phyloP scores from a whole-genome alignment of 1,140 invertebrate species.

The Magallana ariakensis region DNA sequence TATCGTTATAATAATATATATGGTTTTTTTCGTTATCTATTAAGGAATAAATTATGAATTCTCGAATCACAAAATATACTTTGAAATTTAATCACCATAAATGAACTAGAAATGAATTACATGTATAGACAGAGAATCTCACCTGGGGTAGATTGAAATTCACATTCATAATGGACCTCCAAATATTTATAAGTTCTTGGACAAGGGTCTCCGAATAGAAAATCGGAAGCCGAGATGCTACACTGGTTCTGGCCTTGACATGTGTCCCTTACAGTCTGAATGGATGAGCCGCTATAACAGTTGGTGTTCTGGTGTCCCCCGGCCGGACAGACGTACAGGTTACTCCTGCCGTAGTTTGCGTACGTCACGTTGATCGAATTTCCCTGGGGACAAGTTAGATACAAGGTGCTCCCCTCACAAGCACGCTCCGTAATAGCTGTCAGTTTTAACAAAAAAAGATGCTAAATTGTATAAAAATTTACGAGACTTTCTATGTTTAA shows the following conservation, averaged over 20 bases:
- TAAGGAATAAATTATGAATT: too few relatives aligned
- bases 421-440: constrained; percentile 15
- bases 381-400: constrained; percentile 59
- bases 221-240: constrained; percentile 18
- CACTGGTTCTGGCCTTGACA: constrained; percentile 45
- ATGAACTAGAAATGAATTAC: too few relatives aligned
- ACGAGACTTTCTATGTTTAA: too few relatives aligned
- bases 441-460: neutral
- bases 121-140: neutral
- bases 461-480: too few relatives aligned
- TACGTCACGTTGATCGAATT: constrained; percentile 23
- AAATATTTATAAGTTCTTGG: constrained; percentile 41
- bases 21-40: too few relatives aligned
- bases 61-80: too few relatives aligned
- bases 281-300: neutral
- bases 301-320: neutral
- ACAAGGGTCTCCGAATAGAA: constrained; percentile 46
- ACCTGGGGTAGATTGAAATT: neutral
- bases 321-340: neutral
- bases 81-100: too few relatives aligned
- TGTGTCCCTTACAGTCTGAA: neutral
- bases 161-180: constrained; percentile 46
- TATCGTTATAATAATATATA: too few relatives aligned
- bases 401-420: neutral
- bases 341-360: constrained; percentile 23